Evolutionary conservation across 1,140 invertebrate species (phyloP), one percentile per base, ranked within the genome.

Genomic region (Drosophila pruinosa): DNA sequence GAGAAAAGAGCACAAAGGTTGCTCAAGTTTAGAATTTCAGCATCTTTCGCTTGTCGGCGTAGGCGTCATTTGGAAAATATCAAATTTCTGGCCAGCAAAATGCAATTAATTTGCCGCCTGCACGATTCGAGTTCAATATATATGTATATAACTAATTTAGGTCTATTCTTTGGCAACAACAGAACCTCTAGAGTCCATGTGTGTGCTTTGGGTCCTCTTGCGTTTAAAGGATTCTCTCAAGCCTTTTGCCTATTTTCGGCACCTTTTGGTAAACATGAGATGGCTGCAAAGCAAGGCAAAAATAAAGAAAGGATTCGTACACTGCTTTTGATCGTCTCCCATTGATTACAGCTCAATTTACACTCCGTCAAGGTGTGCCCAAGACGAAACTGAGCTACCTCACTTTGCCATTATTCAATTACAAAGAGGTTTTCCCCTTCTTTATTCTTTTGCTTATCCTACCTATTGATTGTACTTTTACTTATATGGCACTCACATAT

Each of bases 211-310:
- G 72, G 17, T 34, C 17, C 24, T 22, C 21, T 47, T 19, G 8
- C 5, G n/a, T n/a, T 12, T 10, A 43, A 50, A 26, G 26, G 28
- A 2, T 41, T 22, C 39, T 21, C 15, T 24, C 19, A 85, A 85
- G 73, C 85, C 85, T 89, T 89, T 78, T 50, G 26, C 67, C 76
- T 89, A 80, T 73, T 88, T 76, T 89, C 85, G 85, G 85, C 85
- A 89, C 85, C 85, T 89, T 89, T 89, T 89, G 75, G 85, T 89
- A 72, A 89, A 89, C 80, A 65, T 75, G 85, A 89, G 85, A 57
- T 63, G 86, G 36, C 69, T 74, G 31, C 48, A 45, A 63, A 53
- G 47, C 64, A 45, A 68, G 26, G 5, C 26, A 28, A 75, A 57
- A 47, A 38, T 22, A 68, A 17, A 12, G 36, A 56, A 71, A 54